phyloP scores from a whole-genome alignment of 2,113 vertebrate genomes.

The Penelope pileata region DNA sequence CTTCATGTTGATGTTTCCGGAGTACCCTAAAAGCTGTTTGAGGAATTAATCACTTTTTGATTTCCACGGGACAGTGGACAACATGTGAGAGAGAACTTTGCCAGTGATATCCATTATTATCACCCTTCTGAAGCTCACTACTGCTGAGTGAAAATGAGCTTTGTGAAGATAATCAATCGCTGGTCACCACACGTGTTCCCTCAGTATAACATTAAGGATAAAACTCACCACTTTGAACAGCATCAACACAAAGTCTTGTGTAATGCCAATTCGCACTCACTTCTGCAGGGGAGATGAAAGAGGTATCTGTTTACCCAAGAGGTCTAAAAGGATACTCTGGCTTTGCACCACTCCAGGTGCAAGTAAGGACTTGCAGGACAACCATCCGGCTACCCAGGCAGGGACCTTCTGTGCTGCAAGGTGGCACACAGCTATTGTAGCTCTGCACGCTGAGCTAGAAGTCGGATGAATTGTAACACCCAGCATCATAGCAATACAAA shows the following conservation, averaged over 20 bases:
- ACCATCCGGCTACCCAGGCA: not conserved
- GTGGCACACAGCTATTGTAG: not conserved
- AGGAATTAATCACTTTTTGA: slow-evolving; percentile 20
- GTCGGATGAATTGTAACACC: not conserved
- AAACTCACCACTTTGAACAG: slow-evolving; percentile 55
- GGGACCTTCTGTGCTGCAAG: not conserved
- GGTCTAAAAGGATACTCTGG: not conserved
- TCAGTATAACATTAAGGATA: slow-evolving; percentile 49
- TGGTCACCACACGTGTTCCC: slow-evolving; percentile 47
- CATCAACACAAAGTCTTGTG: not conserved
- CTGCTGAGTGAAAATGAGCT: slow-evolving; percentile 59
- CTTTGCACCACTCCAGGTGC: not conserved
- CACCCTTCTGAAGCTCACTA: slow-evolving; percentile 58
- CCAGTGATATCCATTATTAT: slow-evolving; percentile 51
- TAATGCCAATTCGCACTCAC: slow-evolving; percentile 52
- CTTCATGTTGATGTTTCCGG: not conserved
- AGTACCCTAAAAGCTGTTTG: not conserved
- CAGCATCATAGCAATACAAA: not conserved
- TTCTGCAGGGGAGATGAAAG: slow-evolving; percentile 47
- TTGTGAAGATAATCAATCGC: slow-evolving; percentile 60
- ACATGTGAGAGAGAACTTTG: slow-evolving; percentile 35
- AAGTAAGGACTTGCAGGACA: slow-evolving; percentile 36
- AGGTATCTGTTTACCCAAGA: not conserved
- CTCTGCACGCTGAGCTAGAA: not conserved
- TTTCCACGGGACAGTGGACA: slow-evolving; percentile 29